A percentile compares a stretch with the other conserved stretches of the same genome.
Conservation (phyloP, 2,113 vertebrate genomes). For the Scortum barcoo region DNA sequence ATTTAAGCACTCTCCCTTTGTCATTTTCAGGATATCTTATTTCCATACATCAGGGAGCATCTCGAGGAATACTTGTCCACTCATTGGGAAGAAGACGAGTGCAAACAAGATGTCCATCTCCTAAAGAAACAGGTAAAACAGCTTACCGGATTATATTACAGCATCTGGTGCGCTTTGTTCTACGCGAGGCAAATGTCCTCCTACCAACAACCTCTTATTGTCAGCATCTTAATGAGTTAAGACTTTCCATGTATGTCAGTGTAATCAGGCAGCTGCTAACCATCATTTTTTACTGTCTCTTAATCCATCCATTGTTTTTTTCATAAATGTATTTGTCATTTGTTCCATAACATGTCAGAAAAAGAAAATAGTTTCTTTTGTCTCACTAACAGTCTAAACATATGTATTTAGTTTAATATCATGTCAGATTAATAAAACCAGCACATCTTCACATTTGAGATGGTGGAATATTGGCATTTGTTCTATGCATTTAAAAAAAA, state of each 20-base stretch:
- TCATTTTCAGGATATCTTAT: conserved; percentile 90
- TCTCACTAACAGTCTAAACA: not conserved
- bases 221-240: too few species aligned
- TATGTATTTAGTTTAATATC: not conserved
- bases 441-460: not conserved
- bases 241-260: not conserved
- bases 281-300: not conserved
- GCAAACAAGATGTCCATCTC: conserved; percentile 92
- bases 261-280: too few species aligned
- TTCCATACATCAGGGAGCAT: conserved; percentile 94
- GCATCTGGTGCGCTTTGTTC: not conserved
- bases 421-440: not conserved
- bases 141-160: not conserved
- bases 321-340: not conserved
- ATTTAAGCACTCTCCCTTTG: not conserved
- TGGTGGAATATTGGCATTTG: not conserved
- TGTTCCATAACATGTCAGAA: not conserved
- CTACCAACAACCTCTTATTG: too few species aligned
- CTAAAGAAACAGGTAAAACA: conserved; percentile 95
- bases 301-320: not conserved
- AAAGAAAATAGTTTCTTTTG: not conserved
- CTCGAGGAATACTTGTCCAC: conserved; percentile 90
- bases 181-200: not conserved
- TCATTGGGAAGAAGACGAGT: conserved; percentile 97
- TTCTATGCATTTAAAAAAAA: not conserved